phyloP scores from a whole-genome alignment of 2,888 invertebrate genomes.

The Temnothorax ravouxi region DNA sequence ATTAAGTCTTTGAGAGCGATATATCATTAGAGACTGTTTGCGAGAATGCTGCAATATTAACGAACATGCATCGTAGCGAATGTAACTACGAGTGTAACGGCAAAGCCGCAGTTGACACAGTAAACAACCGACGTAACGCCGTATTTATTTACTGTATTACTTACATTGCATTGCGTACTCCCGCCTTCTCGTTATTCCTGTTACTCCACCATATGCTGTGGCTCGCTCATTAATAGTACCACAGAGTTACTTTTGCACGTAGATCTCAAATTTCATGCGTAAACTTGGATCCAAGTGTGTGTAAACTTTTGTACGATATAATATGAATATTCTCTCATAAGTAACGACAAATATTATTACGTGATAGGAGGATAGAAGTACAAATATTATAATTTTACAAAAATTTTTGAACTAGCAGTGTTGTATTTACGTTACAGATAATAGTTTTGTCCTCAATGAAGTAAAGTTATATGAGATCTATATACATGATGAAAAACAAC shows the following conservation, averaged over 20 bases:
- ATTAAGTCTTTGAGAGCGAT: slow-evolving; percentile 29
- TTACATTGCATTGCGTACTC: slow-evolving; percentile 47
- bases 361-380: not conserved
- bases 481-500: not conserved
- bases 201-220: not conserved
- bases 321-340: not conserved
- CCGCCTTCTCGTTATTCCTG: slow-evolving; percentile 41
- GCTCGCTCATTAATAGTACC: slow-evolving; percentile 42
- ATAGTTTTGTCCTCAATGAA: not conserved
- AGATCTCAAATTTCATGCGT: slow-evolving; percentile 27
- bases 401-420: not conserved
- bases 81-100: slow-evolving; percentile 33
- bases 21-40: slow-evolving; percentile 40
- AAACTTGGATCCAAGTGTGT: slow-evolving; percentile 7
- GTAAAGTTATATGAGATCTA: not conserved
- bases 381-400: slow-evolving; percentile 6
- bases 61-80: slow-evolving; percentile 31
- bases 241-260: slow-evolving; percentile 23
- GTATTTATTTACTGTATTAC: slow-evolving; percentile 56
- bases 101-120: slow-evolving; percentile 32
- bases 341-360: not conserved
- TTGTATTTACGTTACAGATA: not conserved
- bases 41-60: slow-evolving; percentile 47
- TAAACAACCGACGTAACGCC: slow-evolving; percentile 42
- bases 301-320: not conserved